Evolutionary conservation across 2,797 vertebrate species (phyloP).

Genomic region (Gymnothorax reevesii): DNA sequence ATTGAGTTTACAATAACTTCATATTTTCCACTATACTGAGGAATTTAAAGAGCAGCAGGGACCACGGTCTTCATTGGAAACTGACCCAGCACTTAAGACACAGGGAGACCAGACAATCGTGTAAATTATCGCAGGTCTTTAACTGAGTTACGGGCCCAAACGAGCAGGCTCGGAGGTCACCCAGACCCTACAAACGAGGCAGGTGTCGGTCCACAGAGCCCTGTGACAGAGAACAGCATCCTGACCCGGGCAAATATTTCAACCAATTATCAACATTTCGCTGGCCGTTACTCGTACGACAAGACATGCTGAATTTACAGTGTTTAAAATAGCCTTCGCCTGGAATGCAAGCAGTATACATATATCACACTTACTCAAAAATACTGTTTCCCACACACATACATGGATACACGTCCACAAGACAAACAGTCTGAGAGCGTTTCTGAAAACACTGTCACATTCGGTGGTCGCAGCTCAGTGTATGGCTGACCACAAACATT

Average conservation of each 20-base stretch:
- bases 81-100: neutral
- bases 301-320: conserved; percentile 68
- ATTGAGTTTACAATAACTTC: conserved; percentile 53
- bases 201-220: conserved; percentile 49
- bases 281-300: conserved; percentile 50
- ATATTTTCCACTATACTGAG: conserved; percentile 50
- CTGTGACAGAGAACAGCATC: conserved; percentile 57
- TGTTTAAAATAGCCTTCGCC: conserved; percentile 65
- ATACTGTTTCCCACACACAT: conserved; percentile 47
- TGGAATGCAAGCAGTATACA: conserved; percentile 72
- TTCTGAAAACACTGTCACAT: conserved; percentile 18
- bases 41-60: conserved; percentile 48
- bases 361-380: conserved; percentile 59
- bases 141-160: neutral
- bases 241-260: conserved; percentile 53
- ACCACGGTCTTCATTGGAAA: neutral
- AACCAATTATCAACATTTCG: conserved; percentile 61
- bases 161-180: neutral
- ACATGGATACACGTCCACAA: conserved; percentile 30
- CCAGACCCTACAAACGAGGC: conserved; percentile 29
- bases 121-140: conserved; percentile 13
- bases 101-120: neutral
- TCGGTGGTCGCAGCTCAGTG: neutral
- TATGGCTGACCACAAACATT: neutral
- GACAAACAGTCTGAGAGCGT: conserved; percentile 34